These are phyloP conservation scores for Dipus sagitta DNA, from an alignment of 2,797 vertebrate species.

Conservation along the genomic window DNA sequence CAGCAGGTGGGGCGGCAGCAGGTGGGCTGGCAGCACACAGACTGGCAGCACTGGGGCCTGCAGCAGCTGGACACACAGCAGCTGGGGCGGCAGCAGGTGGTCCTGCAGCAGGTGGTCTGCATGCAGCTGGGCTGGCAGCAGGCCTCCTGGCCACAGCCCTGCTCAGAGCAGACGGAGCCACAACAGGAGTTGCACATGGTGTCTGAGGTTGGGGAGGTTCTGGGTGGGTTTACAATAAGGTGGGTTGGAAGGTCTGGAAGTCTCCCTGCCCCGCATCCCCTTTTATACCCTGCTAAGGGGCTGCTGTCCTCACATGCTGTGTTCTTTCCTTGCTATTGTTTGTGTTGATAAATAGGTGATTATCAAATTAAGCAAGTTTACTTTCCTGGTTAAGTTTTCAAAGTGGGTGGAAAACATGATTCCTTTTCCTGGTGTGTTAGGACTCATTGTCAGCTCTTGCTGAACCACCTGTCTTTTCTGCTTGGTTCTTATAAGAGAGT, in stretches of 20 bases:
- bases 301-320: background rate
- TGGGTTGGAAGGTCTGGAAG: conserved; percentile 11
- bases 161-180: conserved; percentile 53
- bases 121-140: conserved; percentile 12
- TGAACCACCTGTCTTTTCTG: background rate
- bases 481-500: background rate
- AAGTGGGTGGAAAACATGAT: background rate
- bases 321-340: conserved; percentile 43
- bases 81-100: background rate
- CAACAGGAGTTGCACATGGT: conserved; percentile 71
- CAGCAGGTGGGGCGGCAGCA: background rate
- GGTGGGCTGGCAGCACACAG: background rate
- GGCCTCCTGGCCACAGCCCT: background rate
- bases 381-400: conserved; percentile 25
- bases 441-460: background rate
- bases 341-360: background rate
- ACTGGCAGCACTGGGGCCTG: too few relatives aligned
- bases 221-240: background rate
- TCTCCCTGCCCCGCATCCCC: background rate
- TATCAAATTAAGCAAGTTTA: conserved; percentile 41
- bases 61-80: background rate
- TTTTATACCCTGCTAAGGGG: conserved; percentile 62
- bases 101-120: background rate
- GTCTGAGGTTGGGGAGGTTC: conserved; percentile 12
- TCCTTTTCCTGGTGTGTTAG: background rate